Evolutionary conservation across 1,140 invertebrate species (phyloP), one percentile per base, ranked within the genome.

Genomic region (Calliopsis andreniformis): DNA sequence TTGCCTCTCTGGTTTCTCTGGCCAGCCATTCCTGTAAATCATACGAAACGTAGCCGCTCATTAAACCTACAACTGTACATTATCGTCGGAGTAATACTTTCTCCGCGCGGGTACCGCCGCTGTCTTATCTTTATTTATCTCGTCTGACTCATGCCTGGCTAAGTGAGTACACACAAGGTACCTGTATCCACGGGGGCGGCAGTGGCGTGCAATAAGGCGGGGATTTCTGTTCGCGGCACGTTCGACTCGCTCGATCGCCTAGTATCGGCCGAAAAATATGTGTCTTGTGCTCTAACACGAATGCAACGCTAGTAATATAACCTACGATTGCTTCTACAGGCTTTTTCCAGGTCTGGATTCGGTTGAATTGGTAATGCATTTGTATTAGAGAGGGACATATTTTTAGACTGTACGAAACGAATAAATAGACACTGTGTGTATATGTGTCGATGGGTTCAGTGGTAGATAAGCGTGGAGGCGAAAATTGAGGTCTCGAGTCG

Each of bases 121-220:
- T 49, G 28, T 56, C 66, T 76, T 76, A 76, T 76, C 73, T 76
- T 61, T 53, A 68, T 76, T 76, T 76, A 76, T 76, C 73, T 76
- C 32, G 64, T 14, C 64, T 76, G 73, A 59, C 43, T 69, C 73
- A 69, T 25, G 56, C 25, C 51, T 8, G 7, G 18, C 16, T 16
- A 10, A 42, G 56, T 42, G 51, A 42, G 47, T 51, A 64, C 70
- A 39, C 30, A 23, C 8, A 5, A 5, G 16, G 30, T 61, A 51
- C 64, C 53, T 59, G 64, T 42, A 51, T 51, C 59, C 51, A 76
- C 35, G 32, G 51, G 25, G 20, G 6, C 16, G 28, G 23, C 3
- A 5, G 5, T 14, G 2, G 25, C 55, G 8, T 5, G 66, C 53
- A 45, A 32, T 59, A 59, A 59, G 20, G 28, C 47, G n/a, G 23